These are phyloP conservation scores for Iguana delicatissima DNA, from an alignment of 2,797 vertebrate species.

Conservation along the genomic window DNA sequence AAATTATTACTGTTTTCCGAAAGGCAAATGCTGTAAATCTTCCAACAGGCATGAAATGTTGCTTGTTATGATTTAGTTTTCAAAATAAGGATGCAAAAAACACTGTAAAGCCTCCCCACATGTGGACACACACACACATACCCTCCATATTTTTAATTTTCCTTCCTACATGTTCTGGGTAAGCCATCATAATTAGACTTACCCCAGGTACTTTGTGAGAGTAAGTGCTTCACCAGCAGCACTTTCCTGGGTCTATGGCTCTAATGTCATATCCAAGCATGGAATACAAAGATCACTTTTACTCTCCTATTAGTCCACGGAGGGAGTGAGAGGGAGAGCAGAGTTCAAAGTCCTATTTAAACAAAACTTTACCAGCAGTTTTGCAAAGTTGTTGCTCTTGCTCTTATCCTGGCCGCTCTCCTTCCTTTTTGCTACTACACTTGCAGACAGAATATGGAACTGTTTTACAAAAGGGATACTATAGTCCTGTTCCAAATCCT, in stretches of 20 bases:
- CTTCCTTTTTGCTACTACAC: slow-evolving; percentile 37
- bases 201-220: slow-evolving; percentile 23
- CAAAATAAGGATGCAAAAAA: neutral
- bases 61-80: neutral
- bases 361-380: slow-evolving; percentile 8
- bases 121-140: too few relatives aligned
- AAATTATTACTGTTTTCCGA: neutral
- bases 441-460: neutral
- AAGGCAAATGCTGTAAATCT: neutral
- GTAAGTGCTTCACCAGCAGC: neutral
- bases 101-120: too few relatives aligned
- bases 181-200: slow-evolving; percentile 23
- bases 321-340: neutral
- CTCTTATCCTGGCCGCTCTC: neutral
- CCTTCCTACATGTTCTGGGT: neutral
- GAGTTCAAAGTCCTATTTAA: slow-evolving; percentile 24
- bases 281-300: slow-evolving; percentile 25
- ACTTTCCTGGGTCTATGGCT: neutral
- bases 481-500: neutral
- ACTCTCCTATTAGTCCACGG: neutral
- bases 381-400: neutral
- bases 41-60: neutral
- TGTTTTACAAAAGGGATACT: neutral
- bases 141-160: slow-evolving; percentile 6
- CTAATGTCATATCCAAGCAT: slow-evolving; percentile 3